A percentile compares a stretch with the other conserved stretches of the same genome.
Conservation (phyloP, 2,888 invertebrate genomes). For the Luperina nickerlii region DNA sequence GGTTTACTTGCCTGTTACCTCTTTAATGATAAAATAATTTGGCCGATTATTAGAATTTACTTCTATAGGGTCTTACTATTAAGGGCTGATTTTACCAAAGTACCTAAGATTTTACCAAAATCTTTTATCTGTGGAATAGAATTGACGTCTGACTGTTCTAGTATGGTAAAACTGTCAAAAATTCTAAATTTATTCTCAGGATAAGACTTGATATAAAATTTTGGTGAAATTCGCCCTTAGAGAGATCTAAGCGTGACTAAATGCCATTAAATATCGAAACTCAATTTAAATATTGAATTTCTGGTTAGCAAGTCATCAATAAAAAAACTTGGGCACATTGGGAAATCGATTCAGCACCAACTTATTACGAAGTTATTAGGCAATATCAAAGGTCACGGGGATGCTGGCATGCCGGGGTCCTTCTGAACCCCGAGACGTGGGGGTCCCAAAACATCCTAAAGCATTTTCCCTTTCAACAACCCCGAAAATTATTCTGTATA, state of each 20-base stretch:
- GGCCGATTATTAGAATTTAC: not conserved
- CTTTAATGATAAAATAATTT: too few relatives aligned
- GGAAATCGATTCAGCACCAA: slow-evolving; percentile 56
- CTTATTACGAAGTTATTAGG: slow-evolving; percentile 62
- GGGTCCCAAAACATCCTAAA: slow-evolving; percentile 50
- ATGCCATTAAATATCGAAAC: not conserved
- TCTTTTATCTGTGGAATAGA: too few relatives aligned
- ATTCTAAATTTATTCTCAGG: too few relatives aligned
- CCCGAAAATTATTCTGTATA: slow-evolving; percentile 52
- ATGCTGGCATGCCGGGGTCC: slow-evolving; percentile 52
- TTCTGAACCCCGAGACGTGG: slow-evolving; percentile 29
- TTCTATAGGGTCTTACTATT: not conserved
- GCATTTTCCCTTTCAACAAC: slow-evolving; percentile 61
- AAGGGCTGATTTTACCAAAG: too few relatives aligned
- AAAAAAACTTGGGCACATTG: slow-evolving; percentile 47
- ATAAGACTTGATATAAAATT: too few relatives aligned
- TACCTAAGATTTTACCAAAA: too few relatives aligned
- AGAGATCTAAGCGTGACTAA: too few relatives aligned
- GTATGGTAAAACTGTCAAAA: too few relatives aligned
- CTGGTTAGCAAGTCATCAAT: slow-evolving; percentile 14
- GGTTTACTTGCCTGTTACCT: not conserved
- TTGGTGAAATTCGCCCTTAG: too few relatives aligned
- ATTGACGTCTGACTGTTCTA: too few relatives aligned
- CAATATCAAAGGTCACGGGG: slow-evolving; percentile 58
- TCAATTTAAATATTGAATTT: slow-evolving; percentile 44